Evolutionary conservation across 2,888 invertebrate genomes (phyloP).

Genomic region (Trissonchulus sp.): DNA sequence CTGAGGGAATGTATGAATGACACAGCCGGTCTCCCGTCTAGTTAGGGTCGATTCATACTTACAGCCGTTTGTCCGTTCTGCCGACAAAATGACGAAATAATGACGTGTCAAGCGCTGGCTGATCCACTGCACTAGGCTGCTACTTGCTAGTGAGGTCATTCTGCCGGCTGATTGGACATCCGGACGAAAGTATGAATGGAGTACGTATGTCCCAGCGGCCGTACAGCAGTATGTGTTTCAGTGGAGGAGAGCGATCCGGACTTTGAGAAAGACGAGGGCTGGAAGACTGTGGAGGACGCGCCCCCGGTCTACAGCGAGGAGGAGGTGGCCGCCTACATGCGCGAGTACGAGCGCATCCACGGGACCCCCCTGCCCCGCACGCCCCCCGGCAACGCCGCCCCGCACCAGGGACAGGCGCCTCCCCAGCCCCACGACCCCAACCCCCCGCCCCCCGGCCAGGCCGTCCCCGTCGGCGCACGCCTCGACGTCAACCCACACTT

Average conservation of each 20-base stretch:
- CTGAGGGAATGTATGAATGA: too few species aligned
- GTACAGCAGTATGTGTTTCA: too few species aligned
- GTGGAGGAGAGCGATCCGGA: conserved; percentile 54
- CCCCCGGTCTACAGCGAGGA: conserved; percentile 23
- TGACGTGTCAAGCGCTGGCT: too few species aligned
- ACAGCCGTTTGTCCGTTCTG: too few species aligned
- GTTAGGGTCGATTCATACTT: too few species aligned
- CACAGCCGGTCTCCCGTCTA: too few species aligned
- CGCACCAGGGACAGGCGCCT: not conserved
- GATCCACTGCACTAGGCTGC: too few species aligned
- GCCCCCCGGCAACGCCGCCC: not conserved
- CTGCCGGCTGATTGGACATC: too few species aligned
- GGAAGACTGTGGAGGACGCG: conserved; percentile 64
- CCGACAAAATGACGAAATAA: too few species aligned
- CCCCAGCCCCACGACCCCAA: not conserved
- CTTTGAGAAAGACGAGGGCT: conserved; percentile 78
- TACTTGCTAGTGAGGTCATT: too few species aligned
- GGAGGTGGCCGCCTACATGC: conserved; percentile 14
- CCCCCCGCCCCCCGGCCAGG: not conserved
- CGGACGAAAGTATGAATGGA: too few species aligned
- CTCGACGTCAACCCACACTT: conserved; percentile 1
- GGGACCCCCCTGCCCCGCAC: conserved; percentile 17
- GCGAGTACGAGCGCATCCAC: conserved; percentile 14
- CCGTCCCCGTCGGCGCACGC: not conserved
- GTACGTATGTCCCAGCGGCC: too few species aligned